Percentiles rank a stretch among this genome's conserved stretches.
These are phyloP conservation scores for Chromoteleia sp. DNA, from an alignment of 2,888 invertebrate genomes.

Conservation along the genomic window DNA sequence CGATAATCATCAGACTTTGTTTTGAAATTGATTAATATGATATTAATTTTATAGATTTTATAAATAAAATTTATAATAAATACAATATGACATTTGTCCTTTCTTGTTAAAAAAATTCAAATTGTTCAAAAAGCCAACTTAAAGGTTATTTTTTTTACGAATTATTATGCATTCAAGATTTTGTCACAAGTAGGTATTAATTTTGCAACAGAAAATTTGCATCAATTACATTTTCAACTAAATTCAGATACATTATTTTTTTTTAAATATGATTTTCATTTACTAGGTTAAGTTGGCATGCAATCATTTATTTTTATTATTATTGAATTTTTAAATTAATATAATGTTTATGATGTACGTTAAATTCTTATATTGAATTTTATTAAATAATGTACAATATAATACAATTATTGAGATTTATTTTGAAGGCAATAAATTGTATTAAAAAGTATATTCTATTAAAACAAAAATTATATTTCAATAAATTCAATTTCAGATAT, in stretches of 20 bases:
- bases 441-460: no score
- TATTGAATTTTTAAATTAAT: no score
- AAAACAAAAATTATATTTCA: no score
- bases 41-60: constrained; percentile 25
- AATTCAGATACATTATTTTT: no score
- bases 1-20: neutral
- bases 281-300: no score
- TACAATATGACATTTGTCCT: neutral
- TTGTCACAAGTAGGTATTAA: constrained; percentile 1
- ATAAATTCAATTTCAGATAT: no score
- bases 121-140: neutral
- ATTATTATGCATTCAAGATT: neutral
- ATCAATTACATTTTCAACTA: neutral
- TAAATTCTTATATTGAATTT: no score
- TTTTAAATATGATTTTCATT: no score
- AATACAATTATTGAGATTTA: neutral
- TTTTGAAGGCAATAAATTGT: neutral
- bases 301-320: no score
- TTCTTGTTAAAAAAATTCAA: neutral
- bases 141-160: neutral
- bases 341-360: no score
- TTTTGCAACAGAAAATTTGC: constrained; percentile 3
- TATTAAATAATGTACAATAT: no score
- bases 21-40: neutral
- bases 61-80: constrained; percentile 20